phyloP scores from a whole-genome alignment of 2,888 invertebrate genomes.

The Chrysomela aeneicollis region DNA sequence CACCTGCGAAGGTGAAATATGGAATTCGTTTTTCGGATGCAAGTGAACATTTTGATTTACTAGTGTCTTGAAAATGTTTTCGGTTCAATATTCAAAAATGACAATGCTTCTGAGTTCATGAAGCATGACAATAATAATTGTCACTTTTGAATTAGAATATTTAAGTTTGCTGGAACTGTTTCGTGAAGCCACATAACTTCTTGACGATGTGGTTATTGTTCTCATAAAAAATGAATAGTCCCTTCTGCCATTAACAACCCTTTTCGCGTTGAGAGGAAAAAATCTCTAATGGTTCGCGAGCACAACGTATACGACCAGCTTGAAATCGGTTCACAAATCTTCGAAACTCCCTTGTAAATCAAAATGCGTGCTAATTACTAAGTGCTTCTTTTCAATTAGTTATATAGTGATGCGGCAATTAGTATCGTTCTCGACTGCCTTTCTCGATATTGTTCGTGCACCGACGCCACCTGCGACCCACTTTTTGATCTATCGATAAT shows the following conservation, averaged over 20 bases:
- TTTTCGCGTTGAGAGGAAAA: not conserved
- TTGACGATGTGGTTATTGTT: no score
- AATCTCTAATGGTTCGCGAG: not conserved
- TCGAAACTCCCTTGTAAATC: slow-evolving; percentile 48
- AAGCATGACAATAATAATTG: no score
- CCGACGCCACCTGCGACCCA: slow-evolving; percentile 39
- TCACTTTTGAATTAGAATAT: no score
- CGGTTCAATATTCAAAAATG: no score
- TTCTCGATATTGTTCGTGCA: slow-evolving; percentile 24
- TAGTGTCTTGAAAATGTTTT: no score
- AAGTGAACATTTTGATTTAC: no score
- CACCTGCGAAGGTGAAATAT: no score
- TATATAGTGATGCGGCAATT: slow-evolving; percentile 55
- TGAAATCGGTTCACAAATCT: slow-evolving; percentile 47
- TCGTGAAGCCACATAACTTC: no score
- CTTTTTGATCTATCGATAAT: slow-evolving; percentile 50
- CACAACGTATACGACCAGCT: not conserved
- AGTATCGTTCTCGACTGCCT: slow-evolving; percentile 41
- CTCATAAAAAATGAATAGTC: not conserved
- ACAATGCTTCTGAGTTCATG: no score
- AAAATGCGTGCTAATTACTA: slow-evolving; percentile 53
- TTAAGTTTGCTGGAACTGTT: no score
- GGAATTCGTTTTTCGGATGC: no score
- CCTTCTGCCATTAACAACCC: not conserved
- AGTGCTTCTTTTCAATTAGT: slow-evolving; percentile 57